Base-by-base conservation (phyloP, 2,113 vertebrate genomes). In the Naja naja region DNA sequence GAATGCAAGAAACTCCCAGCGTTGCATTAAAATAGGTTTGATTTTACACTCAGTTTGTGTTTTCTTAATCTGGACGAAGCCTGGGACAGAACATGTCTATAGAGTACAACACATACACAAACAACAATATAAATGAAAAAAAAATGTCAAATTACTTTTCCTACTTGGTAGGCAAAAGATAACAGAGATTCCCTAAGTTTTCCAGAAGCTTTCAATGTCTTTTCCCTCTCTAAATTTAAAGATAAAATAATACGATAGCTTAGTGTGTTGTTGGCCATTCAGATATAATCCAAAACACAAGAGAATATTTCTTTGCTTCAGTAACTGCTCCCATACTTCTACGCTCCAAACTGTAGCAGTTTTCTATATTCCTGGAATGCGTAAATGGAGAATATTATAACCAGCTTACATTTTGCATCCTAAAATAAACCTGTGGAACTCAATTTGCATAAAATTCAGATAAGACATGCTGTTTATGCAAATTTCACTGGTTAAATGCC, bases 61-160 rank as follows among this genome's bases (percentile, higher is more conserved):
- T 49, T 49, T 1, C 47, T 49, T 49, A 49, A 49, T 49, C 9
- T 49, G 47, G 47, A 49, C 8, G 47, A 49, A 9, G 47, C 47
- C 8, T 49, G 47, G 47, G 47, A 9, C 47, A 49, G 8, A 49
- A 49, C 47, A 10, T 49, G 8, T 10, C 25, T 74, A 86, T 1
- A 8, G 30, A 93, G 89, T 8, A 88, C 23, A 81, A 39, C 18
- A 5, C 88, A 89, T 16, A 47, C 52, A 85, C 34, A 90, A 22
- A 45, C 39, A 18, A 23, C 11, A 27, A 30, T 85, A 64, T 49
- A 74, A 55, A 64, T 90, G 58, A 64, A 93, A 96, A 74, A 74
- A 95, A 56, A 64, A 94, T 25, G 3, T 60, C 94, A 93, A 94
- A 39, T 90, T 93, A 58, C 1, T 92, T 94, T 93, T 81, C 49